Conservation (phyloP, 2,113 vertebrate species). For the Athene cunicularia region DNA sequence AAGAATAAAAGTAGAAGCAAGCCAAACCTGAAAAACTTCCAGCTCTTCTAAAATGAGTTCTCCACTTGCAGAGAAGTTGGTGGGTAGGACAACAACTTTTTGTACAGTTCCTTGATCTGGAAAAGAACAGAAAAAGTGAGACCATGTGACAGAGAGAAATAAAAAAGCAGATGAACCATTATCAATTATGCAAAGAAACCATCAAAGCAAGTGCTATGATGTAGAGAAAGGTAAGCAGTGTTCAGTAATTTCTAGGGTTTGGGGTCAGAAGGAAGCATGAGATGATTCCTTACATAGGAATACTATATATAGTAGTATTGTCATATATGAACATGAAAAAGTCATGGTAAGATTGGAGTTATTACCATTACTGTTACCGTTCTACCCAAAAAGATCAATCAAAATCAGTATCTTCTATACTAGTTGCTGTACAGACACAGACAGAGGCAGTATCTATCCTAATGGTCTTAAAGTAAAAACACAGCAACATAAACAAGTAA, state of each 20-base stretch:
- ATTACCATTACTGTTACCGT: background rate
- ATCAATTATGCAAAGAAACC: background rate
- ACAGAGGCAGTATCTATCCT: background rate
- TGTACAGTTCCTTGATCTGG: slow-evolving; percentile 93
- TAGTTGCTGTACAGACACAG: background rate
- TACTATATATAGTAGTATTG: background rate
- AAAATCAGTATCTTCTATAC: background rate
- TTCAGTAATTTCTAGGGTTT: background rate
- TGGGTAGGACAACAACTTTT: slow-evolving; percentile 93
- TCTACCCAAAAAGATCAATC: background rate
- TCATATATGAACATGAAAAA: background rate
- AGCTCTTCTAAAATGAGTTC: slow-evolving; percentile 97
- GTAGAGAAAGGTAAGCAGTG: background rate
- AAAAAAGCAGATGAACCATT: background rate
- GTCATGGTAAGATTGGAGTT: background rate
- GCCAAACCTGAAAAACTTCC: slow-evolving; percentile 94
- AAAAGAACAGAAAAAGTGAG: background rate
- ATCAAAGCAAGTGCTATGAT: background rate
- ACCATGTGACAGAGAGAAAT: background rate
- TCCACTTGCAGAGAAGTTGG: slow-evolving; percentile 85
- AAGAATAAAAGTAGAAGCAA: background rate
- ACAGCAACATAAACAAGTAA: background rate
- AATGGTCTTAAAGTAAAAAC: background rate
- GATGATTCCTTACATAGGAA: background rate
- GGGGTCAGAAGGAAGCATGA: background rate